Evolutionary conservation across 1,140 invertebrate genomes (phyloP).

Genomic region (Copidosoma floridanum): DNA sequence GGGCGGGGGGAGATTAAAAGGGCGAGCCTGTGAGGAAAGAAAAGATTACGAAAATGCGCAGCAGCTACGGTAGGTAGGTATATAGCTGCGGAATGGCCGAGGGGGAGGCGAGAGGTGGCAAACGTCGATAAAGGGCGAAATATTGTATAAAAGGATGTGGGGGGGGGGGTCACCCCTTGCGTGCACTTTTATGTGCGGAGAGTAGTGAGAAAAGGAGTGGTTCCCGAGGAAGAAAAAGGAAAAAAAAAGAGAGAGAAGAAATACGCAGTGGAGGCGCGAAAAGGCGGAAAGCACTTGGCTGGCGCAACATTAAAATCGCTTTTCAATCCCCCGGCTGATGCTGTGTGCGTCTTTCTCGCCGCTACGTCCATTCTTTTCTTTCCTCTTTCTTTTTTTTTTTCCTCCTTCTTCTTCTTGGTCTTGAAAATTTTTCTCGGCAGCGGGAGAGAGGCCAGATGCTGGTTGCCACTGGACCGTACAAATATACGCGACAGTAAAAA

Average conservation of each 20-base stretch:
- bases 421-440: no score
- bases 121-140: conserved; percentile 20
- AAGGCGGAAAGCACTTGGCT: conserved; percentile 32
- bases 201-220: not conserved
- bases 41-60: conserved; percentile 16
- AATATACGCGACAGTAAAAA: conserved; percentile 2
- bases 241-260: not conserved
- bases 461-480: conserved; percentile 12
- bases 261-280: conserved; percentile 17
- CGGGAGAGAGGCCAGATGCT: not conserved
- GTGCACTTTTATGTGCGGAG: not conserved
- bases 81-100: no score
- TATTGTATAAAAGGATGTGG: conserved; percentile 16
- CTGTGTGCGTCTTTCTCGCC: conserved; percentile 20
- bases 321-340: conserved; percentile 29
- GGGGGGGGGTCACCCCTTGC: not conserved
- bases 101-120: no score
- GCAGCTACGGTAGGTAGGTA: no score
- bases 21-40: not conserved
- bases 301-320: conserved; percentile 37
- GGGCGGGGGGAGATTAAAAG: not conserved
- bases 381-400: not conserved
- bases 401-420: no score
- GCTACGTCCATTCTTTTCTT: conserved; percentile 22
- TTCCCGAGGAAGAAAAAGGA: not conserved